Percentiles rank a stretch among this genome's conserved stretches.
phyloP scores from a whole-genome alignment of 2,797 vertebrate species.

The Tolypeutes matacus region DNA sequence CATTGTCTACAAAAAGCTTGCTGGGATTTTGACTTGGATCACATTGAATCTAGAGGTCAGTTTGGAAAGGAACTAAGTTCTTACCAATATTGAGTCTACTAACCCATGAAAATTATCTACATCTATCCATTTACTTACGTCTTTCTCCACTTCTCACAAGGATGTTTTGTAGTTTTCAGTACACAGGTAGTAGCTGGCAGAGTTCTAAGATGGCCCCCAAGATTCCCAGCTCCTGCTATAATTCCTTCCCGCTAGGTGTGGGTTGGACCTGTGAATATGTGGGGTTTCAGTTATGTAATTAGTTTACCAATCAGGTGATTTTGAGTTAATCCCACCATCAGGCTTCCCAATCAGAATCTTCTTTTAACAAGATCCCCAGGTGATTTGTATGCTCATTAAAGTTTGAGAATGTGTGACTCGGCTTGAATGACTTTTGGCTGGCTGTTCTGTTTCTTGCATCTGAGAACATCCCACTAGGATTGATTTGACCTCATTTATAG shows the following conservation, averaged over 20 bases:
- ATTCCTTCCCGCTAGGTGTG: background rate
- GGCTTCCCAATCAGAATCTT: background rate
- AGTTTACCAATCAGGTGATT: background rate
- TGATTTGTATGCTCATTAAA: background rate
- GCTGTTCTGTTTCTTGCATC: background rate
- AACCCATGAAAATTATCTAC: too few relatives aligned
- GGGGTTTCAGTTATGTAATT: background rate
- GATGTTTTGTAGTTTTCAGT: background rate
- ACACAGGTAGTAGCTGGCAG: background rate
- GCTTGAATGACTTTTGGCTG: background rate
- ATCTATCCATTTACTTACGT: too few relatives aligned
- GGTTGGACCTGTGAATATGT: background rate
- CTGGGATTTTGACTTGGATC: too few relatives aligned
- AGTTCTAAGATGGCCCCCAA: background rate
- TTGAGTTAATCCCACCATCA: background rate
- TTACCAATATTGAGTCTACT: too few relatives aligned
- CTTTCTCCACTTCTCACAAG: too few relatives aligned
- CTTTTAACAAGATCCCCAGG: background rate
- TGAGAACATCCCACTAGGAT: background rate
- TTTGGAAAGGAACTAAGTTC: too few relatives aligned
- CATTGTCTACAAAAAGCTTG: too few relatives aligned
- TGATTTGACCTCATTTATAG: background rate
- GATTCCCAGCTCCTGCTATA: background rate
- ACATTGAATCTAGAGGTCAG: too few relatives aligned
- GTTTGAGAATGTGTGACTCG: background rate